Evolutionary conservation across 1,140 invertebrate genomes (phyloP).

Genomic region (Drosophila tsacasi): DNA sequence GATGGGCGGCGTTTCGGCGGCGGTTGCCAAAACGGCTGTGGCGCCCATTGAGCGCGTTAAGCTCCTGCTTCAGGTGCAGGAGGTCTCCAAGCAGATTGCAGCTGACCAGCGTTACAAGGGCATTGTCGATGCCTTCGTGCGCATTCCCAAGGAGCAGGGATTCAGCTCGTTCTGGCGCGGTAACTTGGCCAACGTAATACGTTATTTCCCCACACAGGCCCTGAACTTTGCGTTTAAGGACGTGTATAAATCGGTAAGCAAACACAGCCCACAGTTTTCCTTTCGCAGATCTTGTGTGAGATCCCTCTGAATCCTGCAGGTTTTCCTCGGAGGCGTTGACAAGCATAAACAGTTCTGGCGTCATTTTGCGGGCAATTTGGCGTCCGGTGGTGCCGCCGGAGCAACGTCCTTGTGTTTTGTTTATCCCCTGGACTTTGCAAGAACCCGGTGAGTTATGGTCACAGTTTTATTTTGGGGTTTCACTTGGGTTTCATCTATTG

Average conservation of each 20-base stretch:
- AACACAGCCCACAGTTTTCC: neutral
- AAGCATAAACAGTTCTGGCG: constrained; percentile 94
- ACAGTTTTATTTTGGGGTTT: neutral
- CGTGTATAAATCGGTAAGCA: constrained; percentile 90
- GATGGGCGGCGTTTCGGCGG: constrained; percentile 94
- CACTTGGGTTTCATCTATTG: no score
- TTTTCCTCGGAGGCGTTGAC: constrained; percentile 88
- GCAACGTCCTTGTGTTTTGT: constrained; percentile 97
- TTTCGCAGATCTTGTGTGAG: neutral
- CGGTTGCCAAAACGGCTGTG: constrained; percentile 94
- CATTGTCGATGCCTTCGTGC: constrained; percentile 85
- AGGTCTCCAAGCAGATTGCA: constrained; percentile 92
- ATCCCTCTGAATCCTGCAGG: constrained; percentile 61
- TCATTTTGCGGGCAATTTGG: constrained; percentile 94
- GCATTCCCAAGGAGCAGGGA: constrained; percentile 94
- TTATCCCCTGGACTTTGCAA: constrained; percentile 97
- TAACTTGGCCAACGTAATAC: constrained; percentile 95
- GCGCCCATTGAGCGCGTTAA: constrained; percentile 97
- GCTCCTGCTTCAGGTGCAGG: constrained; percentile 94
- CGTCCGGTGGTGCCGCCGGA: constrained; percentile 97
- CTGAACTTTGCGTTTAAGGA: constrained; percentile 98
- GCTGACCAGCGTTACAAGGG: constrained; percentile 93
- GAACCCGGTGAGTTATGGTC: constrained; percentile 87
- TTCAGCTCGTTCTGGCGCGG: constrained; percentile 95
- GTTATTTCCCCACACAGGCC: constrained; percentile 98